Evolutionary conservation across 2,888 invertebrate species (phyloP), one percentile per base, ranked within the genome.

Genomic region (Agelastica alni): DNA sequence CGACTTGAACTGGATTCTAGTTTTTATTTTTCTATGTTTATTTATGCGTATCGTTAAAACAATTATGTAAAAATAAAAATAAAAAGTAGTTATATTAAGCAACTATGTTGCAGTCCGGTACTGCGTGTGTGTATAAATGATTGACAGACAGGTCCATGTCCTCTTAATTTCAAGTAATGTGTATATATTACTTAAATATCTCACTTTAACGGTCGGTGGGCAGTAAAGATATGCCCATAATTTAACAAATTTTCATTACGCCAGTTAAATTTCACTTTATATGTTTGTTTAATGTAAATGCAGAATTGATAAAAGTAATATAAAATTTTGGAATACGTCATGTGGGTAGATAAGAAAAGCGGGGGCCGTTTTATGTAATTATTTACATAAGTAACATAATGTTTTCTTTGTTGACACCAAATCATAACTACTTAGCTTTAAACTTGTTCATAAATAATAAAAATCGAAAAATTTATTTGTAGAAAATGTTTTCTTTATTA

Each of bases 311-410:
- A 53, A 47, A 47, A 32, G 20, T 22, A 39, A 39, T 18, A 20
- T 39, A 5, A 39, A 39, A 20, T 20, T 7, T 10, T 20, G 20
- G 26, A 26, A 9, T 26, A 26, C 26, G 7, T 7, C 52, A 45
- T 49, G 49, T 49, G 44, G 54, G 54, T 22, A 10, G 49, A 32
- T 54, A 54, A 55, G 41, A 55, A 32, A 17, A 17, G 30, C 31
- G 37, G 49, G 51, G 51, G 51, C 51, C 30, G 41, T 20, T 44
- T 46, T 51, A 45, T 55, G 46, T 55, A 39, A 44, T 46, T 47
- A 56, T 56, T 43, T 47, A 37, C 51, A 43, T 43, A 42, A 32
- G 39, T 34, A 49, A 46, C 36, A 51, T 28, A 41, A 39, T 51
- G 45, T 22, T 46, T 44, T n/a, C 30, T 36, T 31, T 56, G 51